Evolutionary conservation across 2,888 invertebrate genomes (phyloP).

Genomic region (Beris chalybata): DNA sequence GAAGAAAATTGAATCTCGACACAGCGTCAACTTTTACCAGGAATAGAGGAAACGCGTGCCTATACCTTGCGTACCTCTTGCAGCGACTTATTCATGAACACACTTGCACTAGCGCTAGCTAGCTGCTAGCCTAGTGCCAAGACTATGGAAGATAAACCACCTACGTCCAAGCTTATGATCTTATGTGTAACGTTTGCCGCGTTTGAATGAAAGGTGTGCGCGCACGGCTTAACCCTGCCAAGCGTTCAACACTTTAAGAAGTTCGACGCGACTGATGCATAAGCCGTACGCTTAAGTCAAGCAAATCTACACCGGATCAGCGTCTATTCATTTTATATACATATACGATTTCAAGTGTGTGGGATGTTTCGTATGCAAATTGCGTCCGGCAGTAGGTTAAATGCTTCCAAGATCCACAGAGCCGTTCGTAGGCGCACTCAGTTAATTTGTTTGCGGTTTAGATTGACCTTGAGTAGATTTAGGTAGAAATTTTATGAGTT

Average conservation of each 20-base stretch:
- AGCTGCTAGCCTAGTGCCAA: too few relatives aligned
- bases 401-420: conserved; percentile 12
- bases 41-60: conserved; percentile 25
- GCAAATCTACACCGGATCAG: conserved; percentile 17
- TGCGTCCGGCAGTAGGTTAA: conserved; percentile 20
- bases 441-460: conserved; percentile 9
- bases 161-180: conserved; percentile 13
- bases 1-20: conserved; percentile 9
- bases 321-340: conserved; percentile 4
- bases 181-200: conserved; percentile 18
- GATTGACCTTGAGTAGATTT: conserved; percentile 29
- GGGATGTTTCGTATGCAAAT: conserved; percentile 29
- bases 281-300: conserved; percentile 4
- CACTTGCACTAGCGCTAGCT: too few relatives aligned
- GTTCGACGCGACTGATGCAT: conserved; percentile 4
- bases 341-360: conserved; percentile 16
- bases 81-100: too few relatives aligned
- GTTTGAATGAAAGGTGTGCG: conserved; percentile 10
- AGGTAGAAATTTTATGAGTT: conserved; percentile 27
- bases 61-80: too few relatives aligned
- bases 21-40: background rate
- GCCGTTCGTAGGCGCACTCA: background rate
- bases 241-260: conserved; percentile 24
- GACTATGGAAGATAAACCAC: too few relatives aligned
- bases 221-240: conserved; percentile 12